Evolutionary conservation across 53 echinoderm and acorn worm genomes (phyloP).

Genomic region (Hippasteria phrygiana): DNA sequence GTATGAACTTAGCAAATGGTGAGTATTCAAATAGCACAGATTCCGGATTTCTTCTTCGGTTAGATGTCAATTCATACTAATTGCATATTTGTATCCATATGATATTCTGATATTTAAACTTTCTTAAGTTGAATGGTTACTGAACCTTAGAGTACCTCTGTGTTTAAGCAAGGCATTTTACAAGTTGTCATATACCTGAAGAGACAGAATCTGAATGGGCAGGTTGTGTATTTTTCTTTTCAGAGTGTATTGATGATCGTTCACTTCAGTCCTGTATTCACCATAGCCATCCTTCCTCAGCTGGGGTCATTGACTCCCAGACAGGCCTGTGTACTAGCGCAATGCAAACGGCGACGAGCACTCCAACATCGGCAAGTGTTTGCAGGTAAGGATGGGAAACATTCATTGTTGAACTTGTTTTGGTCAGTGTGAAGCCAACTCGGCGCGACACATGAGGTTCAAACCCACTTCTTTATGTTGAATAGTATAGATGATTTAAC

Average conservation of each 20-base stretch:
- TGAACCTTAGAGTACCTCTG: too few relatives aligned
- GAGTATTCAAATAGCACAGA: neutral
- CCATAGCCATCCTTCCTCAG: slow-evolving; percentile 64
- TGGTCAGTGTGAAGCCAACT: too few relatives aligned
- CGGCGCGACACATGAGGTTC: too few relatives aligned
- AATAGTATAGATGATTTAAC: too few relatives aligned
- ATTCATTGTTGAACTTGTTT: neutral
- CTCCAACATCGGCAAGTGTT: slow-evolving; percentile 94
- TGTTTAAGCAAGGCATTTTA: too few relatives aligned
- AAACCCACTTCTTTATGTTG: too few relatives aligned
- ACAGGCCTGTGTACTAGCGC: slow-evolving; percentile 82
- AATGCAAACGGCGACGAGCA: slow-evolving; percentile 90
- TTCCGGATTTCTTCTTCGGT: neutral
- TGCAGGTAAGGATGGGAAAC: slow-evolving; percentile 80
- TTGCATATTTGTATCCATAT: too few relatives aligned
- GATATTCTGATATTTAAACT: too few relatives aligned
- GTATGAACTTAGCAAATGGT: slow-evolving; percentile 36
- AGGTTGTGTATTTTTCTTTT: neutral
- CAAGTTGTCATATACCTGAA: neutral
- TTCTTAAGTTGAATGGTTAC: too few relatives aligned
- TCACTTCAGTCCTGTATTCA: slow-evolving; percentile 70
- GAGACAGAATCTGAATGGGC: neutral
- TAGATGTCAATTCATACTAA: too few relatives aligned
- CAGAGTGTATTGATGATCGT: slow-evolving; percentile 70
- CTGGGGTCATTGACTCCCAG: slow-evolving; percentile 66